phyloP scores from a whole-genome alignment of 2,113 vertebrate genomes.

The Semnornis frantzii region DNA sequence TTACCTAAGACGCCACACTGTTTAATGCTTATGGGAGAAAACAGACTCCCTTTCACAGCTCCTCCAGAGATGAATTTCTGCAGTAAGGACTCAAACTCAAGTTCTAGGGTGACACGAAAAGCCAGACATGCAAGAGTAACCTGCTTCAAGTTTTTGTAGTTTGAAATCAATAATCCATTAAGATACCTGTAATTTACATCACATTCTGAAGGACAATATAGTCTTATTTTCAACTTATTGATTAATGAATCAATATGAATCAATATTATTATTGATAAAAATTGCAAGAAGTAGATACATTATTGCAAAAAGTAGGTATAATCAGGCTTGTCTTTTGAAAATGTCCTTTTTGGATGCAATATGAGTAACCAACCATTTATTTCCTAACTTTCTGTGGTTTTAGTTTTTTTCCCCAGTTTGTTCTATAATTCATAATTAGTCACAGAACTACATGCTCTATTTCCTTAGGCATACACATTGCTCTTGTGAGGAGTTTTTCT shows the following conservation, averaged over 20 bases:
- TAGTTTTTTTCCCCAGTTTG: not conserved
- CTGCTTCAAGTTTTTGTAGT: not conserved
- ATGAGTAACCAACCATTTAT: constrained; percentile 3
- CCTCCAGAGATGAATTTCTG: not conserved
- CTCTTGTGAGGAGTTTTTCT: not conserved
- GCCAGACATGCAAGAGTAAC: not conserved
- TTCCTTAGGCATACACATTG: constrained; percentile 4
- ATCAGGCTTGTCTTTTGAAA: constrained; percentile 6
- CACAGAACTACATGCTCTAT: constrained; percentile 32
- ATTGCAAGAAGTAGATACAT: not conserved
- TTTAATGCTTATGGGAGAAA: not conserved
- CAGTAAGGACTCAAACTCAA: not conserved
- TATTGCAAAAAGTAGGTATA: not conserved
- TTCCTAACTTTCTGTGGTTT: not conserved
- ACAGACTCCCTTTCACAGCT: not conserved
- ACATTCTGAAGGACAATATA: constrained; percentile 14
- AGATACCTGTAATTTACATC: not conserved
- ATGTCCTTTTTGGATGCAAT: not conserved
- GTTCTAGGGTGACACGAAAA: not conserved
- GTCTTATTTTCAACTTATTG: not conserved
- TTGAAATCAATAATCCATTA: not conserved
- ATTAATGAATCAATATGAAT: too few species aligned
- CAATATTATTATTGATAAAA: constrained; percentile 10
- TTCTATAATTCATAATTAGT: constrained; percentile 55
- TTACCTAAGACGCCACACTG: not conserved